Percentiles rank a stretch among this genome's conserved stretches.
Conservation (phyloP, 2,888 invertebrate species). For the Cyclophora punctaria region DNA sequence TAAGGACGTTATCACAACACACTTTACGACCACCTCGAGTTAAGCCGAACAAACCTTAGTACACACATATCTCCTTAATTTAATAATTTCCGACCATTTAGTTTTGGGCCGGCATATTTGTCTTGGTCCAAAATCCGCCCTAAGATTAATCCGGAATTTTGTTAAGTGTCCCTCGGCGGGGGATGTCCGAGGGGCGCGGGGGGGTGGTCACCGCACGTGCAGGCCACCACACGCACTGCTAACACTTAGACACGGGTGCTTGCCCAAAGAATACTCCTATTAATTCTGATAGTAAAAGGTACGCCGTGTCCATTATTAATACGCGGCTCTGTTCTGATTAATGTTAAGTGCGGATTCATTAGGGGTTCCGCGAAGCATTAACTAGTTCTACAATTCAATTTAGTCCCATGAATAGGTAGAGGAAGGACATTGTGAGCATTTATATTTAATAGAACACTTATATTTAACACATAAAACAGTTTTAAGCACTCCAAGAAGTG, state of each 20-base stretch:
- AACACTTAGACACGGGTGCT: slow-evolving; percentile 34
- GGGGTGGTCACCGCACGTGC: slow-evolving; percentile 27
- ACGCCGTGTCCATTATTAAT: background rate
- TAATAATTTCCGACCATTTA: slow-evolving; percentile 67
- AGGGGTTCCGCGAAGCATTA: no score
- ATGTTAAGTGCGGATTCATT: no score
- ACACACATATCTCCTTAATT: slow-evolving; percentile 53
- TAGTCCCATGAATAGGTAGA: no score
- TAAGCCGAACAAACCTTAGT: slow-evolving; percentile 30
- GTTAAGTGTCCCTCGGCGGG: slow-evolving; percentile 44
- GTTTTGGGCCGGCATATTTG: slow-evolving; percentile 58
- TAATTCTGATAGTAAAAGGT: slow-evolving; percentile 14
- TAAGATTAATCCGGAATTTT: slow-evolving; percentile 64
- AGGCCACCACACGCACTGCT: slow-evolving; percentile 24
- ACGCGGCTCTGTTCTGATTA: no score
- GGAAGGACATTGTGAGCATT: no score
- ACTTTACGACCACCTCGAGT: slow-evolving; percentile 9
- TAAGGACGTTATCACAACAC: slow-evolving; percentile 1
- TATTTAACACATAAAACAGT: no score
- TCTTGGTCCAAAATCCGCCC: slow-evolving; percentile 64
- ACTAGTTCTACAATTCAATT: no score
- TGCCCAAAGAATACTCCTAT: slow-evolving; percentile 18
- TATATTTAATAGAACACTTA: no score
- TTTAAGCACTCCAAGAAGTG: slow-evolving; percentile 2
- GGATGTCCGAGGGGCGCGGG: slow-evolving; percentile 14